Base-by-base conservation (phyloP, 2,888 invertebrate genomes). In the Pyrocoelia pectoralis region DNA sequence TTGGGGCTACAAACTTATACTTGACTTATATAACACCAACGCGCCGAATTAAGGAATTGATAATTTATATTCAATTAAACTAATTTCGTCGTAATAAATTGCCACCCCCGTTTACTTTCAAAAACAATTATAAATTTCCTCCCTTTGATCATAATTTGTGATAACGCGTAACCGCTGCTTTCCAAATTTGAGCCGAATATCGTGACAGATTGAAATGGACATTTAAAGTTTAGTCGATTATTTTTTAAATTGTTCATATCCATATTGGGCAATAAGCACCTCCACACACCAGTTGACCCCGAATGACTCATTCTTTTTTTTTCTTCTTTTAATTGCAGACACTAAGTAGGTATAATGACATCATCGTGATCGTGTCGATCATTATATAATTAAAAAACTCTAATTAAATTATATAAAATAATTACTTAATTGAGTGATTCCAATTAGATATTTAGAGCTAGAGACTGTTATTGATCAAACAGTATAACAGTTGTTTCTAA, bases 241-340 rank as follows among this genome's bases (percentile, higher is more conserved):
- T 2, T n/a, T 33, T 55, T 59, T 24, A 46, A 58, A 54, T 41
- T 50, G 51, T 15, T 48, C 29, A 57, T 43, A 33, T 48, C 64
- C 64, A 64, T 64, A 64, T 64, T 55, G 59, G 56, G 64, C 17
- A 33, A 28, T 40, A 56, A 52, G 53, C 60, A 65, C 65, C 60
- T 65, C 65, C 59, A 48, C 64, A 50, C 18, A 17, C 46, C 43
- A 33, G 40, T 19, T 56, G 60, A 60, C 65, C 65, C 56, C 58
- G 50, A 65, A 60, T 65, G 65, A 65, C 18, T 65, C 65, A 65
- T 43, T 8, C 54, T n/a, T 14, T 15, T 50, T 33, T 33, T 14
- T 50, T 29, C 13, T 29, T 12, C 28, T 12, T 24, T 12, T 29
- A 28, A 24, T 29, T 24, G 48, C 9, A 17, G 4, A 3, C 5